These are phyloP conservation scores for Phyllotreta cruciferae DNA, from an alignment of 2,888 invertebrate genomes.

Conservation along the genomic window DNA sequence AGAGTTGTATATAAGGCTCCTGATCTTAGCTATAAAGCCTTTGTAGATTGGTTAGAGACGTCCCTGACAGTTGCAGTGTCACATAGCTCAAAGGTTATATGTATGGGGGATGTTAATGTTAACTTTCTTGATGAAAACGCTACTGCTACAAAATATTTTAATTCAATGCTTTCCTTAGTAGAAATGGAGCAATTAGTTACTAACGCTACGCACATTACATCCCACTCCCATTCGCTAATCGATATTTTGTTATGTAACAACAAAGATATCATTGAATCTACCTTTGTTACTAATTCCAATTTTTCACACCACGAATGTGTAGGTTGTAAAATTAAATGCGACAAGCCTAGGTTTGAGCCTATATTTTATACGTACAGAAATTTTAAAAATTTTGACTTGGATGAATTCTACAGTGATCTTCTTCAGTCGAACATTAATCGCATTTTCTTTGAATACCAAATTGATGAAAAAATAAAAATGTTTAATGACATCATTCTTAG, in stretches of 20 bases:
- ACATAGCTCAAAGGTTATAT: constrained; percentile 1
- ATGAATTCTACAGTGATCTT: too few species aligned
- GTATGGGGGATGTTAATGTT: constrained; percentile 21
- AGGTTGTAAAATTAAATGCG: constrained; percentile 15
- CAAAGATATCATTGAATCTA: neutral
- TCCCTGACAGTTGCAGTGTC: neutral
- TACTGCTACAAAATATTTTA: constrained; percentile 2
- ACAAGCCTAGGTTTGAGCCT: neutral
- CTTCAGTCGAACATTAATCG: too few species aligned
- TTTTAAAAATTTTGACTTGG: too few species aligned
- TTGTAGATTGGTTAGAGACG: constrained; percentile 8
- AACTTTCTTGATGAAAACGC: constrained; percentile 5
- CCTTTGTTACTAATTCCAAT: neutral
- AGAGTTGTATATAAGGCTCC: constrained; percentile 6
- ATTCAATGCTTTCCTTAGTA: neutral
- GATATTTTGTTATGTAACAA: constrained; percentile 10
- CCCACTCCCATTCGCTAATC: constrained; percentile 1
- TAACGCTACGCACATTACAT: constrained; percentile 6
- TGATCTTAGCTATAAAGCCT: neutral
- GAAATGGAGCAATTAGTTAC: constrained; percentile 4
- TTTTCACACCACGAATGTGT: neutral
- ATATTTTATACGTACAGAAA: neutral
- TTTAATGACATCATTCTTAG: neutral
- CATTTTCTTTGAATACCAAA: too few species aligned
- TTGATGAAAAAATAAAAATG: neutral